Evolutionary conservation across 2,888 invertebrate genomes (phyloP).

Genomic region (Nephrotoma appendiculata): DNA sequence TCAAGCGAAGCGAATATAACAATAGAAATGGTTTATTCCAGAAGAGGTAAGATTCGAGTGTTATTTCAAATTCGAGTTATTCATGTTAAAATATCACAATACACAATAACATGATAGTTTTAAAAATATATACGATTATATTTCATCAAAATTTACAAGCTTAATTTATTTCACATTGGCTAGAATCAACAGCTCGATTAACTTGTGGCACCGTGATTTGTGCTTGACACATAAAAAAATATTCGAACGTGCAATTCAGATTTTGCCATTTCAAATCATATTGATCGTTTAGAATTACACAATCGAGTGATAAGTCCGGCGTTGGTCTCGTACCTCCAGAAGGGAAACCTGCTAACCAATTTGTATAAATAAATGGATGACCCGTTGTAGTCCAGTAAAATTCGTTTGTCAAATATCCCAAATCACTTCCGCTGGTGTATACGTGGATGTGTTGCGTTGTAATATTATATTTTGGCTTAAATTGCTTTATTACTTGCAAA

Average conservation of each 20-base stretch:
- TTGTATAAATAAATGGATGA: not conserved
- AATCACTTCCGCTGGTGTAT: not conserved
- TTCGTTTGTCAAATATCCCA: not conserved
- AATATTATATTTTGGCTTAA: not conserved
- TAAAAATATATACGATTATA: too few relatives aligned
- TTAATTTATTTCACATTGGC: not conserved
- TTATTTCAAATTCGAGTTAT: too few relatives aligned
- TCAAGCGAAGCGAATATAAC: too few relatives aligned
- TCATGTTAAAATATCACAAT: too few relatives aligned
- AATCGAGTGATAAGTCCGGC: not conserved
- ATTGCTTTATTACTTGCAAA: not conserved
- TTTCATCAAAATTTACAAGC: not conserved
- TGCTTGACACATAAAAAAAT: not conserved
- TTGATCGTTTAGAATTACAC: not conserved
- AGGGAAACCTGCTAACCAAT: not conserved
- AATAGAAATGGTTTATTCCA: too few relatives aligned
- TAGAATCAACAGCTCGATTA: not conserved
- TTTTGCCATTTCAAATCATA: not conserved
- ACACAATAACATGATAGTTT: too few relatives aligned
- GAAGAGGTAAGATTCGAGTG: too few relatives aligned
- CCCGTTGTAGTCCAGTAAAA: not conserved
- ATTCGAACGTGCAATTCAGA: not conserved
- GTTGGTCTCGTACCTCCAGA: too few relatives aligned
- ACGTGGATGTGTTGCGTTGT: not conserved
- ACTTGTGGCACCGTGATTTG: not conserved